phyloP scores from a whole-genome alignment of 2,113 vertebrate genomes.

The Falcunculus frontatus region DNA sequence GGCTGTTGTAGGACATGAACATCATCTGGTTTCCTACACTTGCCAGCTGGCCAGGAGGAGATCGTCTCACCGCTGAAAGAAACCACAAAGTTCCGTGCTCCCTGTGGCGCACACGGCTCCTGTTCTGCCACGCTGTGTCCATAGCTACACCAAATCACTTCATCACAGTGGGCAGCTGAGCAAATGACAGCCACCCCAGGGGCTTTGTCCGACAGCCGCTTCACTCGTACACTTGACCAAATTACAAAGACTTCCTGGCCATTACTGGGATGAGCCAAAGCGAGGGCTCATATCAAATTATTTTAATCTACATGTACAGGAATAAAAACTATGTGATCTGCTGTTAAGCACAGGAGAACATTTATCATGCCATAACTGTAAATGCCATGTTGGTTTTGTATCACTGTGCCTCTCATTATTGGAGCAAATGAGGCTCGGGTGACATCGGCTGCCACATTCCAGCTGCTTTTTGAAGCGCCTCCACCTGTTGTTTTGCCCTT shows the following conservation, averaged over 20 bases:
- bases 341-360: neutral
- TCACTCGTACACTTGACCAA: neutral
- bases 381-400: constrained; percentile 54
- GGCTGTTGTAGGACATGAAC: neutral
- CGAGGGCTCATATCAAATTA: neutral
- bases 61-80: neutral
- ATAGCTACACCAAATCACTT: neutral
- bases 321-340: neutral
- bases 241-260: neutral
- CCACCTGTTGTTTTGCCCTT: constrained; percentile 58
- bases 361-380: constrained; percentile 49
- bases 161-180: neutral
- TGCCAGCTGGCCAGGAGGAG: neutral
- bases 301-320: constrained; percentile 34
- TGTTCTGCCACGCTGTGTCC: neutral
- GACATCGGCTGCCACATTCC: constrained; percentile 42
- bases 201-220: neutral
- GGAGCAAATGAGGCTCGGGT: constrained; percentile 46
- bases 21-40: neutral
- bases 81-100: neutral
- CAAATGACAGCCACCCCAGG: neutral
- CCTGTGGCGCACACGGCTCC: neutral
- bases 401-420: constrained; percentile 19
- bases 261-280: neutral
- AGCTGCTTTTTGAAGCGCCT: constrained; percentile 40